Base-by-base conservation (phyloP, 2,888 invertebrate species). In the Rhogogaster chlorosoma region DNA sequence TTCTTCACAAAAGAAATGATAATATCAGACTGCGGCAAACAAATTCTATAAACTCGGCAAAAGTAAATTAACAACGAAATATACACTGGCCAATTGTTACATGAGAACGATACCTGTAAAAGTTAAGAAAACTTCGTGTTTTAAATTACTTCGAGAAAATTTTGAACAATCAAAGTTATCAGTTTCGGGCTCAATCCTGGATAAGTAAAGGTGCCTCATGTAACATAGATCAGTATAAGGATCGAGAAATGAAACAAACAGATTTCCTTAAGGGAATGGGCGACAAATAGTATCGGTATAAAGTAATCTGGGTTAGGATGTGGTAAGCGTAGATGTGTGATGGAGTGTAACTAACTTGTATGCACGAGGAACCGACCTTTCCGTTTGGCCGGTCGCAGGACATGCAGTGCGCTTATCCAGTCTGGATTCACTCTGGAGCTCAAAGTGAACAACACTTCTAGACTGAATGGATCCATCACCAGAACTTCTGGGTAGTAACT, bases 371-470 rank as follows among this genome's bases (percentile, higher is more conserved):
- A 93, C 93, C 93, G 93, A 96, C 96, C 96, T 94, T 95, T 95
- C 93, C 95, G 94, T 92, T 95, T 95, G 90, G 95, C 94, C 87
- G 96, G 96, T 88, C 95, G 93, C 73, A 97, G 93, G 90, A 99
- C 97, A 94, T 99, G 98, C 89, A 99, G 95, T 73, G 99, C 98
- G 87, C 98, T 98, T 90, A 99, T 98, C 99, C 99, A 99, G 92
- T 99, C 99, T 0, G 99, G 99, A 92, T 98, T 98, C 86, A 99
- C 98, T 92, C 98, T 97, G 0, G 99, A 99, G 89, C 98, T 97
- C 70, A 99, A 94, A n/a, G 96, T 96, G 93, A 98, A 98, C 18
- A 99, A 94, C 26, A 99, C 96, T 94, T 99, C 99, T 88, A 99
- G 94, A 85, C 98, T 99, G 91, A 98, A 98, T 0, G 99, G 99